Conservation (phyloP, 2,888 invertebrate species). For the Lasioglossum lativentre region DNA sequence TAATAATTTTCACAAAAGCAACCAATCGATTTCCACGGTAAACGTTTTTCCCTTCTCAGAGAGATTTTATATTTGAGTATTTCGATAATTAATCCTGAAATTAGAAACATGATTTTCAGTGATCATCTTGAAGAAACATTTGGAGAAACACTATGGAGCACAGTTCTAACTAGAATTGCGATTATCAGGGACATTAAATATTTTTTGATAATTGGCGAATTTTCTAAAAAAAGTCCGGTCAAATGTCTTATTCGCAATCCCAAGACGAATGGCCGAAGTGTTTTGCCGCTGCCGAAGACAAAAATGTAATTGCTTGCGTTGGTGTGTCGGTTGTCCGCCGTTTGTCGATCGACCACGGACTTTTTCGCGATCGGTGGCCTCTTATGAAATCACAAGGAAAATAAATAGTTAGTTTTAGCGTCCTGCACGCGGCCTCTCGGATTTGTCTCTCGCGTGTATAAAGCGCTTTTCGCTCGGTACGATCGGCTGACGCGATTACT, state of each 20-base stretch:
- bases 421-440: constrained; percentile 27
- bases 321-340: not conserved
- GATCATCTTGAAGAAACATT: not conserved
- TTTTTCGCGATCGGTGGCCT: constrained; percentile 31
- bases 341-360: constrained; percentile 26
- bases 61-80: too few species aligned
- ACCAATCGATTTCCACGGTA: too few species aligned
- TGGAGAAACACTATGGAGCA: not conserved
- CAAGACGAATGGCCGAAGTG: not conserved
- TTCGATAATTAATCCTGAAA: not conserved
- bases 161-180: not conserved
- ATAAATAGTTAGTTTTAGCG: constrained; percentile 41
- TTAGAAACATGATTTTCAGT: too few species aligned
- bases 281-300: not conserved
- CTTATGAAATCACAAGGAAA: constrained; percentile 47
- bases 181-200: not conserved
- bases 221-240: not conserved
- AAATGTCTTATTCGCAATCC: not conserved
- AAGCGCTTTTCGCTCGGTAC: constrained; percentile 48
- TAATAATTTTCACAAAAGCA: too few species aligned
- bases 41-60: too few species aligned
- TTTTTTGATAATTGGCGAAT: not conserved
- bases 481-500: constrained; percentile 58
- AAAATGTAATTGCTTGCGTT: not conserved
- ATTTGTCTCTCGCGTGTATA: constrained; percentile 65